Percentiles rank a stretch among this genome's conserved stretches.
These are phyloP conservation scores for Aproaerema taeniolella DNA, from an alignment of 2,888 invertebrate genomes.

Conservation along the genomic window DNA sequence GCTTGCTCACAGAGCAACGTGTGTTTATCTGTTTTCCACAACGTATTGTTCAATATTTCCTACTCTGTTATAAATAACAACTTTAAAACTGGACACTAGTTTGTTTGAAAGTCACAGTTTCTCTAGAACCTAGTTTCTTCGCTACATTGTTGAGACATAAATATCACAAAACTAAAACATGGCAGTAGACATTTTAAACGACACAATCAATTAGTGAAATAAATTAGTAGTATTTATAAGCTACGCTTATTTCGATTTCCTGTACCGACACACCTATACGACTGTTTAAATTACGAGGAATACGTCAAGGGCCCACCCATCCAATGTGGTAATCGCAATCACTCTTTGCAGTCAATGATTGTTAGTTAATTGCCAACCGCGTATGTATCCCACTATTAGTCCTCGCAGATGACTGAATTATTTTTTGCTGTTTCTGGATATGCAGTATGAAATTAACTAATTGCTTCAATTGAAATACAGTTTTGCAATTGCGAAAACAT, in stretches of 20 bases:
- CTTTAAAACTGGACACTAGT: neutral
- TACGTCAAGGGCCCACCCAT: constrained; percentile 15
- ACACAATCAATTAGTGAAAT: too few species aligned
- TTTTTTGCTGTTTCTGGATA: constrained; percentile 15
- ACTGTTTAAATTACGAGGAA: constrained; percentile 23
- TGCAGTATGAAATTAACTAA: constrained; percentile 17
- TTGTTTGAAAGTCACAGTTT: too few species aligned
- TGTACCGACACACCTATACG: constrained; percentile 5
- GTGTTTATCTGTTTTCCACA: constrained; percentile 56
- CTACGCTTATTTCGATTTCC: constrained; percentile 3
- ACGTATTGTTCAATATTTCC: constrained; percentile 23
- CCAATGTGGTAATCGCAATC: constrained; percentile 32
- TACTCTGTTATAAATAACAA: constrained; percentile 14
- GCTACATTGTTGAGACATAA: too few species aligned
- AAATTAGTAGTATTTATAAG: neutral
- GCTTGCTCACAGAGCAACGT: constrained; percentile 52
- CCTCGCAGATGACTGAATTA: constrained; percentile 20
- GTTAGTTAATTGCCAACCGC: constrained; percentile 37
- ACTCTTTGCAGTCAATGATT: constrained; percentile 38
- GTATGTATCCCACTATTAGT: constrained; percentile 20
- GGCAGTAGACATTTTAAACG: too few species aligned
- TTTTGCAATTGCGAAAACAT: constrained; percentile 17
- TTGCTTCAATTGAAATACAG: constrained; percentile 15
- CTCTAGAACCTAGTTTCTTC: too few species aligned
- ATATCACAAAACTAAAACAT: too few species aligned